Base-by-base conservation (phyloP, 2,113 vertebrate species). In the Epinephelus cyanopodus region DNA sequence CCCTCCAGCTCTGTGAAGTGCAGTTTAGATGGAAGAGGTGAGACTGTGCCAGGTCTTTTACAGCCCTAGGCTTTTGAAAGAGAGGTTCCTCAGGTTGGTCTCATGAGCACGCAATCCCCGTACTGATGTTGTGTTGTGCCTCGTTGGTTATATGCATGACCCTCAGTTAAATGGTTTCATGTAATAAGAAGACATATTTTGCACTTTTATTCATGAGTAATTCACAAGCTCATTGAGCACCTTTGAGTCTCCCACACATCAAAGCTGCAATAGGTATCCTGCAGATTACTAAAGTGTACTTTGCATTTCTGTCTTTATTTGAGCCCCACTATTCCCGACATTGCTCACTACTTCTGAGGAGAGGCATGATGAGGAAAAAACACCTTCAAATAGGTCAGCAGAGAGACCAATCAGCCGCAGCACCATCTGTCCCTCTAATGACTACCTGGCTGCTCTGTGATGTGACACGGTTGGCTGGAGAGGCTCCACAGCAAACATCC, bases 381-480 rank as follows among this genome's bases (percentile, higher is more conserved):
- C 85, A 87, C 92, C 65, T 91, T 92, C 74, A 90, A 92, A 93
- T 83, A 86, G 90, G 89, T 91, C 87, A 91, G 84, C 70, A 66
- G 74, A 82, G 86, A 90, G 79, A 81, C 73, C 84, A 92, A 89
- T 93, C 93, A 90, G 82, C 87, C 80, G 33, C 77, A 81, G 84
- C 90, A 82, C 91, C 93, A 95, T 94, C 94, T 95, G 94, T 93
- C 91, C 82, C 64, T 91, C 83, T 93, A 94, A 95, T 94, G 93
- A 94, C 85, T 91, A 92, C 92, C 93, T 93, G 91, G 83, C 74
- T 86, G 80, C 79, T 90, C 77, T 66, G 81, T 89, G 90, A 89
- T 91, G 86, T 83, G 84, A 83, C 84, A 89, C 57, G 81, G 83
- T 88, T 67, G 91, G 81, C 81, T 83, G 81, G 88, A 89, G 73